These are phyloP conservation scores for Andrena bucephala DNA, from an alignment of 2,888 invertebrate species.

Conservation along the genomic window DNA sequence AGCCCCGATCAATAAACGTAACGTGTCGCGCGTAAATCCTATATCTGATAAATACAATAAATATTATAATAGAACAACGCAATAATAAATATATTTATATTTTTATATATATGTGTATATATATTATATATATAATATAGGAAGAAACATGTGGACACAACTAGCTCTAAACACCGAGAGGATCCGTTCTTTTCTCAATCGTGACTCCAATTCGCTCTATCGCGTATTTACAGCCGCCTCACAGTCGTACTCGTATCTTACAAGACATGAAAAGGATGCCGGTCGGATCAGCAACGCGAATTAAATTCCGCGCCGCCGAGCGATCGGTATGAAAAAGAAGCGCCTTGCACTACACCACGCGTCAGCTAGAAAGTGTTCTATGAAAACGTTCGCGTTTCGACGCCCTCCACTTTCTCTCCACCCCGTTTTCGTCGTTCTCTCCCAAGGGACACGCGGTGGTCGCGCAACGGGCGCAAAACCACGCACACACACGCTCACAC, in stretches of 20 bases:
- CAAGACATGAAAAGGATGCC: constrained; percentile 69
- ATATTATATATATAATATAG: constrained; percentile 79
- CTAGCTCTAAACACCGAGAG: constrained; percentile 82
- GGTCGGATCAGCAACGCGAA: constrained; percentile 56
- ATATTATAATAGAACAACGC: constrained; percentile 85
- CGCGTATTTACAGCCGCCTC: constrained; percentile 79
- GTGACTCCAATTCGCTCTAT: constrained; percentile 26
- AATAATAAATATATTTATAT: constrained; percentile 84
- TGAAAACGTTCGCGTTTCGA: constrained; percentile 50
- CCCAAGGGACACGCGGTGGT: constrained; percentile 12
- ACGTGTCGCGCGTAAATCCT: constrained; percentile 78
- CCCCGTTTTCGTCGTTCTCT: constrained; percentile 1
- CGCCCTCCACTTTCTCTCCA: constrained; percentile 23
- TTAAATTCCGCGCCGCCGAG: constrained; percentile 35
- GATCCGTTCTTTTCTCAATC: constrained; percentile 56
- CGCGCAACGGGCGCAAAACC: constrained; percentile 23
- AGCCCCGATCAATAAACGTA: constrained; percentile 73
- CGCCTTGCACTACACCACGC: constrained; percentile 64
- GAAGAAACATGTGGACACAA: constrained; percentile 84
- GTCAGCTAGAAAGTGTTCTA: constrained; percentile 41
- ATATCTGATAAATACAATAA: constrained; percentile 82
- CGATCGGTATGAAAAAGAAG: constrained; percentile 43
- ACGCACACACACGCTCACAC: constrained; percentile 7
- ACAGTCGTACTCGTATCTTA: constrained; percentile 76
- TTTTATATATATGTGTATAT: constrained; percentile 76